Evolutionary conservation across 2,797 vertebrate genomes (phyloP), one percentile per base, ranked within the genome.

Genomic region (Chelon auratus): DNA sequence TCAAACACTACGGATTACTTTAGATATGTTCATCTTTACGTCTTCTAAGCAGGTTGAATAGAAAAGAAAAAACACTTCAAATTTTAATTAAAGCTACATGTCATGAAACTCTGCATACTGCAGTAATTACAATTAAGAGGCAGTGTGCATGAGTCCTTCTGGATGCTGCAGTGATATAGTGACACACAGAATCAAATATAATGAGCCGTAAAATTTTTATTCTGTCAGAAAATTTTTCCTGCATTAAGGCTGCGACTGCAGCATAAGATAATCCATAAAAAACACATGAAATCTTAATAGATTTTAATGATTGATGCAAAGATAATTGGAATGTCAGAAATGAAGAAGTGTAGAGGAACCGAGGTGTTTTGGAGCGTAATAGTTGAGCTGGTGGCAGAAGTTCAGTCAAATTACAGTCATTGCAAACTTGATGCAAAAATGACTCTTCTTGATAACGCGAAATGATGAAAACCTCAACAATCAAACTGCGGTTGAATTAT

Each of bases 321-420:
- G 79, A 91, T 92, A 93, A 92, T 91, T 93, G 78, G 85, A 90
- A 75, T 87, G 89, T 91, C 90, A 87, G 72, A 87, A 91, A 90
- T 87, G 87, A 91, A 76, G 52, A 84, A 90, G 75, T 90, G 82
- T 72, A 67, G 57, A 57, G 54, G 85, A 81, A 75, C 70, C 59
- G 81, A 87, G 77, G 79, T 87, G 79, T 91, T 90, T 81, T 78
- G 68, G 75, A 89, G 79, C 58, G 20, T 81, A 87, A 91, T 73
- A 72, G 68, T 77, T 80, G 70, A 78, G 75, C 68, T 81, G 55
- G 72, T 89, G 84, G 81, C 76, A 81, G 66, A 50, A 73, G 84
- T 86, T 88, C 78, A 82, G 86, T 91, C 82, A 88, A 85, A 85
- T 71, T 81, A 81, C 51, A 59, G 82, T 73, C 61, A 51, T 68